These are phyloP conservation scores for Sciurus vulgaris DNA, from an alignment of 2,797 vertebrate species.

Conservation along the genomic window DNA sequence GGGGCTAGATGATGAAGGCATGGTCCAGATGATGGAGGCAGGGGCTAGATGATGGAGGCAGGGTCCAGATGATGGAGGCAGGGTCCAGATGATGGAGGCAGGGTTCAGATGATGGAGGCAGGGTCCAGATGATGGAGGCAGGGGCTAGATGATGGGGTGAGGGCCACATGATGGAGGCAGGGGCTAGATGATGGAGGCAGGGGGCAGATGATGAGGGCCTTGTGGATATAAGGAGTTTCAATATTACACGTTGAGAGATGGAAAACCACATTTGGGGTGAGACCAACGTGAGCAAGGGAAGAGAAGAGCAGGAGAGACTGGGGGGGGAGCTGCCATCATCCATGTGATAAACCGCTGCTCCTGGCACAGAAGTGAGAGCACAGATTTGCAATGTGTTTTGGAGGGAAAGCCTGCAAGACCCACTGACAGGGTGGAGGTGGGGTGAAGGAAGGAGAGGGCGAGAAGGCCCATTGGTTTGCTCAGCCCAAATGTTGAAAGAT, in stretches of 20 bases:
- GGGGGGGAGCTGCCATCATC: not conserved
- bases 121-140: not conserved
- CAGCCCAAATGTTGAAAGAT: not conserved
- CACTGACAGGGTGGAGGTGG: not conserved
- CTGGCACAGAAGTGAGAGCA: not conserved
- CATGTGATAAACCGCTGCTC: not conserved
- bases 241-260: not conserved
- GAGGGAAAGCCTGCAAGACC: not conserved
- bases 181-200: not conserved
- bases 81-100: not conserved
- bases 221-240: not conserved
- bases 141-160: not conserved
- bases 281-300: rapidly evolving
- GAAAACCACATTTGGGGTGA: not conserved
- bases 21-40: not conserved
- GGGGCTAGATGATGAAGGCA: not conserved
- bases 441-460: not conserved
- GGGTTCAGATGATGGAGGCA: not conserved
- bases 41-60: not conserved
- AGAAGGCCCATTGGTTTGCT: not conserved
- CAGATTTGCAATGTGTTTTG: no score
- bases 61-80: not conserved
- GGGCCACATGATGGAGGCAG: not conserved
- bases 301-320: not conserved
- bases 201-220: not conserved